phyloP scores from a whole-genome alignment of 23 tunicate species.

The Styela clava region DNA sequence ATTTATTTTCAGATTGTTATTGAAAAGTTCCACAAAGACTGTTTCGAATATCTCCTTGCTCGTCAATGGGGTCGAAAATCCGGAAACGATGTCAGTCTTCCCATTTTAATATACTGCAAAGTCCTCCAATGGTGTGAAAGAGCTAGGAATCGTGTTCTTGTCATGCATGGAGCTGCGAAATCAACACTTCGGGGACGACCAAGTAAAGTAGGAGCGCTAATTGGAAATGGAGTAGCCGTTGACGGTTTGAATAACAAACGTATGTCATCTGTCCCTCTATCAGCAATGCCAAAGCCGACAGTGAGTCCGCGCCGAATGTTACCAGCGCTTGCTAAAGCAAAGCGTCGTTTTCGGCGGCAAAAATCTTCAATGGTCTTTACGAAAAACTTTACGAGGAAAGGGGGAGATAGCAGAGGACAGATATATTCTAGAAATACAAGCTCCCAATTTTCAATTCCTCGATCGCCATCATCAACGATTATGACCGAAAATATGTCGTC shows the following conservation, averaged over 20 bases:
- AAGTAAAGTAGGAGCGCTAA: constrained; percentile 63
- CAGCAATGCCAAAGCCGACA: constrained; percentile 57
- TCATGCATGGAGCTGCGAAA: constrained; percentile 60
- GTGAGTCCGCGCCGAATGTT: constrained; percentile 47
- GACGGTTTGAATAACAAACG: constrained; percentile 73
- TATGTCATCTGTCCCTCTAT: constrained; percentile 57
- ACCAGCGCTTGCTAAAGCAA: constrained; percentile 39
- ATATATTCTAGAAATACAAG: background rate
- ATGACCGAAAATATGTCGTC: background rate
- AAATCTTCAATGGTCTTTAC: background rate
- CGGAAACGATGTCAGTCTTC: constrained; percentile 49
- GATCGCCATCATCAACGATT: background rate
- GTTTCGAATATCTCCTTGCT: constrained; percentile 81
- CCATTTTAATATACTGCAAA: constrained; percentile 63
- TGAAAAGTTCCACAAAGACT: constrained; percentile 56
- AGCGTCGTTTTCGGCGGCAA: constrained; percentile 13
- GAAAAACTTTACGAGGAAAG: background rate
- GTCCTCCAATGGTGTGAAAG: constrained; percentile 77
- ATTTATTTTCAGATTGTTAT: constrained; percentile 54
- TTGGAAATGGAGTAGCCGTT: constrained; percentile 62
- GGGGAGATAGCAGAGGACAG: background rate
- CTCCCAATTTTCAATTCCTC: background rate
- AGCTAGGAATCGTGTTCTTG: constrained; percentile 52
- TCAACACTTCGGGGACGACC: constrained; percentile 76
- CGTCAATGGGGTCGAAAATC: constrained; percentile 91